Percentiles rank a stretch among this genome's conserved stretches.
These are phyloP conservation scores for Rousettus leschenaultii DNA, from an alignment of 2,113 vertebrate species.

Conservation along the genomic window DNA sequence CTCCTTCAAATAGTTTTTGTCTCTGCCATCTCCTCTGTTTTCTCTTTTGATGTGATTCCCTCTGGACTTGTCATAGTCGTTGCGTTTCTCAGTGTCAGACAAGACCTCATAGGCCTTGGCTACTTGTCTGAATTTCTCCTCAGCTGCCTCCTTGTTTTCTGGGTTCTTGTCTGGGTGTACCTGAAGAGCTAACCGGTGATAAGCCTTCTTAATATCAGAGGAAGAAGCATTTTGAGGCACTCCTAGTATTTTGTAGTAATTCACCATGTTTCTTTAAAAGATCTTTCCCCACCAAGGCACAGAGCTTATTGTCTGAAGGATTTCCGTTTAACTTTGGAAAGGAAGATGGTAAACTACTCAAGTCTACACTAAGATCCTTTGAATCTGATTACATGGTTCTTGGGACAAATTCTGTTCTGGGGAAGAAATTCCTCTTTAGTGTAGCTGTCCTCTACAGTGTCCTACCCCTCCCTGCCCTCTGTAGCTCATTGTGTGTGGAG, in stretches of 20 bases:
- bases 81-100: slow-evolving; percentile 76
- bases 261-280: slow-evolving; percentile 79
- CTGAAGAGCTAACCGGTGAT: slow-evolving; percentile 84
- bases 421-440: not conserved
- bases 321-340: slow-evolving; percentile 35
- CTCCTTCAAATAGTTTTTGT: not conserved
- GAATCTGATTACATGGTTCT: slow-evolving; percentile 43
- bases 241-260: slow-evolving; percentile 83
- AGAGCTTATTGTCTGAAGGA: slow-evolving; percentile 23
- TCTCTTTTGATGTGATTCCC: slow-evolving; percentile 9
- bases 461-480: not conserved
- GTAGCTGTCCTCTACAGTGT: not conserved
- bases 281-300: not conserved
- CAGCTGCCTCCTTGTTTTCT: slow-evolving; percentile 82
- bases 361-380: not conserved
- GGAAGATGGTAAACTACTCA: not conserved
- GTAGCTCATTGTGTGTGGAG: not conserved
- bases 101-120: slow-evolving; percentile 86
- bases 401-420: not conserved
- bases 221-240: slow-evolving; percentile 78
- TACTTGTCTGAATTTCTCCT: slow-evolving; percentile 87
- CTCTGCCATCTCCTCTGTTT: not conserved
- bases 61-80: slow-evolving; percentile 32
- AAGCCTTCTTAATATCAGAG: slow-evolving; percentile 85
- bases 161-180: slow-evolving; percentile 88